Evolutionary conservation across 1,140 invertebrate species (phyloP), one percentile per base, ranked within the genome.

Genomic region (Theocolax elegans): DNA sequence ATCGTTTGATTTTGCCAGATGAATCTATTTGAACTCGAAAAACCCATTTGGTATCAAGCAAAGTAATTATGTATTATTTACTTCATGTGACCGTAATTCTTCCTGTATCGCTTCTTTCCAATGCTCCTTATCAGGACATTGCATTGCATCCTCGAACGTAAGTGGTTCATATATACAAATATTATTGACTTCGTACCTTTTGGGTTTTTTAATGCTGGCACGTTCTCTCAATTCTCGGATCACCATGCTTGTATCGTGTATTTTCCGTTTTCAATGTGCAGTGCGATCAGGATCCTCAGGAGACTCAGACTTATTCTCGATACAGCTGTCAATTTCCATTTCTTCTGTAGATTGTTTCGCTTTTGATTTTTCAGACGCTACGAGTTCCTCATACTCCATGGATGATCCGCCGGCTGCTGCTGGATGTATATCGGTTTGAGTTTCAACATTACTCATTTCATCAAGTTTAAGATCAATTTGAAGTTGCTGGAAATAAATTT

Each of bases 41-140:
- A n/a, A n/a, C n/a, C n/a, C n/a, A n/a, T n/a, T n/a, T n/a, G n/a
- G n/a, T n/a, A n/a, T n/a, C n/a, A n/a, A n/a, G n/a, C n/a, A n/a
- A n/a, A n/a, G n/a, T n/a, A n/a, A n/a, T n/a, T n/a, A 77, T 0
- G 75, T 78, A 1, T 59, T 12, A 59, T 78, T 79, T 58, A 66
- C 48, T 4, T 49, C 21, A 27, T 75, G 75, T 10, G 75, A 74
- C 31, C 74, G 8, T 2, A 77, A 10, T 19, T 78, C 78, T 7
- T 76, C 74, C 1, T 63, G 25, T 13, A 79, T 79, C 8, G 76
- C 74, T 10, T 49, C 21, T 38, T 51, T 70, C 76, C 76, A 79
- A 3, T 42, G 3, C 9, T 21, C 31, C 0, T 74, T 58, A 13
- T 75, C 49, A 9, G 49, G 31, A 8, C 72, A 10, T 19, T 8